These are phyloP conservation scores for Potamilus streckersoni DNA, from an alignment of 1,140 invertebrate species.

Conservation along the genomic window DNA sequence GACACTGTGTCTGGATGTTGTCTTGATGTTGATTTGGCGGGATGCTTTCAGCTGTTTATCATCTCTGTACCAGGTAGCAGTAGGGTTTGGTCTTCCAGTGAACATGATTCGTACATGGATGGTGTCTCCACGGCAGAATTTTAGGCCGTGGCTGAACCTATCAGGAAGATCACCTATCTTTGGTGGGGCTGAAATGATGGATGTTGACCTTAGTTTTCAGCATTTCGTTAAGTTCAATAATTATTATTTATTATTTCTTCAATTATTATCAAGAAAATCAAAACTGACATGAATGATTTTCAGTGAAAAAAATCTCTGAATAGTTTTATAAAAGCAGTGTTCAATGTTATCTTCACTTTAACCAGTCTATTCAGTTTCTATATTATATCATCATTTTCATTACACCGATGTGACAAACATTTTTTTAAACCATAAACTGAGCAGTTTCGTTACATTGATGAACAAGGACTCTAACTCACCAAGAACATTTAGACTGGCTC, in stretches of 20 bases:
- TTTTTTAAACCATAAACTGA: too few relatives aligned
- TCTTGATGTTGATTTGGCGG: constrained; percentile 76
- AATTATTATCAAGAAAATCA: too few relatives aligned
- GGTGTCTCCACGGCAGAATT: constrained; percentile 97
- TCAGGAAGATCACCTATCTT: constrained; percentile 93
- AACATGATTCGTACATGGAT: constrained; percentile 98
- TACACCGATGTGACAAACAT: too few relatives aligned
- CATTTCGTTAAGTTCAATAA: too few relatives aligned
- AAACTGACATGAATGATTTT: too few relatives aligned
- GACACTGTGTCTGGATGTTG: constrained; percentile 88
- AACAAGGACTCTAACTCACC: constrained; percentile 73
- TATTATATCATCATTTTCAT: too few relatives aligned
- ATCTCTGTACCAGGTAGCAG: constrained; percentile 92
- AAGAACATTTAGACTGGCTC: constrained; percentile 94
- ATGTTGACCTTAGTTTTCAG: not conserved
- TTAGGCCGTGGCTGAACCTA: constrained; percentile 92
- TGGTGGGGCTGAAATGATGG: constrained; percentile 80
- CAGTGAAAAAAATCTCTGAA: too few relatives aligned
- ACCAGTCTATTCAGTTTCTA: too few relatives aligned
- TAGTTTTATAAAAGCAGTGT: too few relatives aligned
- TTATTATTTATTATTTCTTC: too few relatives aligned
- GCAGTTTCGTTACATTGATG: too few relatives aligned
- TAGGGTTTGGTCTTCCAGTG: constrained; percentile 94
- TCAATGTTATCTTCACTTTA: too few relatives aligned
- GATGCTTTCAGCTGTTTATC: constrained; percentile 92